Evolutionary conservation across 2,888 invertebrate genomes (phyloP), one percentile per base, ranked within the genome.

Genomic region (Tachina grossa): DNA sequence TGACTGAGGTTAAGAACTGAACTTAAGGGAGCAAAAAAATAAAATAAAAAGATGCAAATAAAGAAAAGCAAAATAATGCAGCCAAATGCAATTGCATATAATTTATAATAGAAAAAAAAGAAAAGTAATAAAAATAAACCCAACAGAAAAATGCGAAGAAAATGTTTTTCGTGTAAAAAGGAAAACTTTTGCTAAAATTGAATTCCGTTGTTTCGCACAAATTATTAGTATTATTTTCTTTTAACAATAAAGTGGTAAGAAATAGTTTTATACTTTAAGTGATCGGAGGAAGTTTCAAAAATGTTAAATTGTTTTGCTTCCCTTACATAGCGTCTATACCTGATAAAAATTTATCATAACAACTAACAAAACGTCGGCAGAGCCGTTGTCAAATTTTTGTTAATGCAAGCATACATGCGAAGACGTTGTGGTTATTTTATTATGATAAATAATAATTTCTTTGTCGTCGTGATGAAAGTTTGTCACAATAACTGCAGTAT

Each of bases 81-180:
- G 45, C 13, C 55, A 49, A 80, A 80, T 61, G 78, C 77, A 81
- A 81, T 85, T 85, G 81, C 68, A 85, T 77, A 41, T 49, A 71
- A 85, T 82, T 82, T 74, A 59, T 72, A 22, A 39, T 55, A 43
- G 57, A 57, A 19, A 19, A 78, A 13, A n/a, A 19, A 19, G 11
- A 51, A 4, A 68, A 49, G 9, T 66, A 31, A 45, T 57, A 57
- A 22, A 63, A 61, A 47, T 57, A 31, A 31, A 31, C 31, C 31
- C 31, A 0, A 31, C 31, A 31, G 1, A 71, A 41, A 49, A 76
- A 66, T 14, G 59, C 49, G 16, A 61, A 81, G n/a, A 31, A 13
- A n/a, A 51, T 55, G 13, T 14, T n/a, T 47, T 53, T 41, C 1
- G 31, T 57, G 8, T 39, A 47, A 9, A 74, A 19, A n/a, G 31